Evolutionary conservation across 2,888 invertebrate genomes (phyloP).

Genomic region (Troides aeacus): DNA sequence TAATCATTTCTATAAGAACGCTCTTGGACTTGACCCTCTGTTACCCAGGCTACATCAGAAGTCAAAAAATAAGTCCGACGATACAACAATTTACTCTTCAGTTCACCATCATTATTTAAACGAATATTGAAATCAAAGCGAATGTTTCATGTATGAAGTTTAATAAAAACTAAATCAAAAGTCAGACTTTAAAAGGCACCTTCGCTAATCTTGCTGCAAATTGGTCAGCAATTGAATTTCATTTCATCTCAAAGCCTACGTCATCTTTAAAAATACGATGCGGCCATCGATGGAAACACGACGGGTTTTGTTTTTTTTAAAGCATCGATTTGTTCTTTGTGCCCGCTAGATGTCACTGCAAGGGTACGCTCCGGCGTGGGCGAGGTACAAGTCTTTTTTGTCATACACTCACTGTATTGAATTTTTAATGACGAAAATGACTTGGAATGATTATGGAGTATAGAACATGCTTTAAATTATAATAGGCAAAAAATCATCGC

Average conservation of each 20-base stretch:
- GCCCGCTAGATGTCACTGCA: constrained; percentile 71
- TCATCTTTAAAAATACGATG: constrained; percentile 69
- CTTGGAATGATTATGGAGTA: not conserved
- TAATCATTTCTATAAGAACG: not conserved
- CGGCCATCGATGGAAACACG: constrained; percentile 54
- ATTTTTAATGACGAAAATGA: not conserved
- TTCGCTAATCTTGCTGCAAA: not conserved
- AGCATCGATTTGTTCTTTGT: constrained; percentile 70
- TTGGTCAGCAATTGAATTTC: constrained; percentile 9
- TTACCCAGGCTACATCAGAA: not conserved
- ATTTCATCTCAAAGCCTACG: constrained; percentile 46
- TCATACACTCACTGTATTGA: constrained; percentile 5
- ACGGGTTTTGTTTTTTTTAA: constrained; percentile 47
- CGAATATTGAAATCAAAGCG: not conserved
- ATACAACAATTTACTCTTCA: not conserved
- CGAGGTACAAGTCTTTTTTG: constrained; percentile 17
- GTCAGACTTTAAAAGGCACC: not conserved
- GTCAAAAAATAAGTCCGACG: no score
- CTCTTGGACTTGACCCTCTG: not conserved
- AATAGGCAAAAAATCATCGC: not conserved
- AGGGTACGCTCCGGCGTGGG: constrained; percentile 53
- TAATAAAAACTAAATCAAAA: not conserved
- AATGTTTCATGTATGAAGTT: not conserved
- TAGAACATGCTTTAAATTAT: not conserved
- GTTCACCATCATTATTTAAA: not conserved